Evolutionary conservation across 1,140 invertebrate species (phyloP).

Genomic region (Zaprionus ornatus): DNA sequence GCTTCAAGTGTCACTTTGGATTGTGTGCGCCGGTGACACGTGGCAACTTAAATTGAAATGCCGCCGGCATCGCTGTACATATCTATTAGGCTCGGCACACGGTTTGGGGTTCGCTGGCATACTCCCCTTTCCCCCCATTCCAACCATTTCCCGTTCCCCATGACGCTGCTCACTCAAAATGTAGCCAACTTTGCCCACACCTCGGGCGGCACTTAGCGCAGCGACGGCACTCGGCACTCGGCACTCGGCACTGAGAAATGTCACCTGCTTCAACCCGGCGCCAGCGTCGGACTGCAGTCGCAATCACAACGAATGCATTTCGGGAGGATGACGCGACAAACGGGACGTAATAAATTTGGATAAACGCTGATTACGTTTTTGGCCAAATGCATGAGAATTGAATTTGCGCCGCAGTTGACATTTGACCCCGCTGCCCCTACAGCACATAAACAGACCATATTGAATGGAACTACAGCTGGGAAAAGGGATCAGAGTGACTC

Average conservation of each 20-base stretch:
- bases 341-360: conserved; percentile 36
- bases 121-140: neutral
- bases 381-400: conserved; percentile 13
- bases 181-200: conserved; percentile 11
- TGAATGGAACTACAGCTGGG: neutral
- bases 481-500: neutral
- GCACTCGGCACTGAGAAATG: conserved; percentile 19
- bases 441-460: neutral
- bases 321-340: neutral
- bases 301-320: conserved; percentile 30
- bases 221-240: neutral
- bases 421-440: neutral
- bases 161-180: neutral
- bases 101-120: neutral
- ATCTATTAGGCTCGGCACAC: conserved; percentile 59
- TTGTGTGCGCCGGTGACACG: conserved; percentile 73
- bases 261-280: conserved; percentile 30
- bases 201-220: conserved; percentile 54
- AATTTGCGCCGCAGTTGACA: conserved; percentile 17
- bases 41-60: conserved; percentile 80
- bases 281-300: conserved; percentile 28
- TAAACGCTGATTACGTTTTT: conserved; percentile 43
- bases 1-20: conserved; percentile 74
- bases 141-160: neutral
- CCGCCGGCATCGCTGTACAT: conserved; percentile 72